These are phyloP conservation scores for Orchestes rusci DNA, from an alignment of 2,888 invertebrate genomes.

Conservation along the genomic window DNA sequence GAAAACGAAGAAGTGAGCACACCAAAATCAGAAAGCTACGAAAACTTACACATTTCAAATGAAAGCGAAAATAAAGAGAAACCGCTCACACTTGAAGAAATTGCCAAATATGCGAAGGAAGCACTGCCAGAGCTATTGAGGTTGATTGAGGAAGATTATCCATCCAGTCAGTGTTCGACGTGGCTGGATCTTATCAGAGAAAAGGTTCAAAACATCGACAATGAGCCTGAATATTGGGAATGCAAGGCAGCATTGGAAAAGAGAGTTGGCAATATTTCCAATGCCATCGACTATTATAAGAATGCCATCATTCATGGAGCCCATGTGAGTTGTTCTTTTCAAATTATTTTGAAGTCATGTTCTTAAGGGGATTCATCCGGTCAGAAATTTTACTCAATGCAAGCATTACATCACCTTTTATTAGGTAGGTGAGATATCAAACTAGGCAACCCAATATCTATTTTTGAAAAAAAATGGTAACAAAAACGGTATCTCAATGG, in stretches of 20 bases:
- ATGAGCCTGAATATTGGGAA: slow-evolving; percentile 53
- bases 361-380: too few relatives aligned
- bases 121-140: slow-evolving; percentile 49
- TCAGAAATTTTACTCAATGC: too few relatives aligned
- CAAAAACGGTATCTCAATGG: too few relatives aligned
- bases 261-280: slow-evolving; percentile 47
- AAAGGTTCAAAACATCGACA: slow-evolving; percentile 42
- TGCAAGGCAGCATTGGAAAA: slow-evolving; percentile 54
- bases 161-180: slow-evolving; percentile 49
- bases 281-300: slow-evolving; percentile 53
- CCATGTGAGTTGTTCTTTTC: too few relatives aligned
- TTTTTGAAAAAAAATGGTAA: too few relatives aligned
- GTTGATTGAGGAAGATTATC: slow-evolving; percentile 50
- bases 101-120: slow-evolving; percentile 40
- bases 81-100: slow-evolving; percentile 43
- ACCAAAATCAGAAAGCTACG: slow-evolving; percentile 40
- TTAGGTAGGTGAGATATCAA: too few relatives aligned
- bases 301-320: slow-evolving; percentile 53
- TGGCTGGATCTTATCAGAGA: slow-evolving; percentile 50
- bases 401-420: too few relatives aligned
- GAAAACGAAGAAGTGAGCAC: slow-evolving; percentile 45
- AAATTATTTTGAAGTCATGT: too few relatives aligned
- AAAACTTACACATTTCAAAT: slow-evolving; percentile 25
- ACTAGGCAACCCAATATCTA: too few relatives aligned
- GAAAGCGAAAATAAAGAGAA: slow-evolving; percentile 20